A percentile compares a stretch with the other conserved stretches of the same genome.
phyloP scores from a whole-genome alignment of 2,797 vertebrate species.

The Gambusia yucatana region DNA sequence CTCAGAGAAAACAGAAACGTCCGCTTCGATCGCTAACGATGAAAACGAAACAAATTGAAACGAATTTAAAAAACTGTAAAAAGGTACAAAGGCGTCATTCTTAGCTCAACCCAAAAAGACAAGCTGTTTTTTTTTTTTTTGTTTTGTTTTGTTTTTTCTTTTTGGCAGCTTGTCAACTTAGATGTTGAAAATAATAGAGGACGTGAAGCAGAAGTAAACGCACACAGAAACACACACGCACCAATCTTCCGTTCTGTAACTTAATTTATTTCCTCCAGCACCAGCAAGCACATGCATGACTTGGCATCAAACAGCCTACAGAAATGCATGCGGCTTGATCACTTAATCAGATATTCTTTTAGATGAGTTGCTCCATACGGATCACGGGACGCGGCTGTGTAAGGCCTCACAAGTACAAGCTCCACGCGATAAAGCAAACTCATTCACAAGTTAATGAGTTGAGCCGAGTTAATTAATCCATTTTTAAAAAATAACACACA shows the following conservation, averaged over 20 bases:
- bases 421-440: conserved; percentile 45
- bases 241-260: conserved; percentile 23
- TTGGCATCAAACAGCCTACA: conserved; percentile 38
- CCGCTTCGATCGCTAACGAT: not conserved
- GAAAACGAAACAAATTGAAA: not conserved
- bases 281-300: conserved; percentile 20
- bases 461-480: conserved; percentile 49
- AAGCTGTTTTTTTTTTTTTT: not conserved
- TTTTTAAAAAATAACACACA: conserved; percentile 15
- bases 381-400: conserved; percentile 26
- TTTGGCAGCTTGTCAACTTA: conserved; percentile 39
- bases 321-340: conserved; percentile 46
- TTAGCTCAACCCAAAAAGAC: conserved; percentile 13
- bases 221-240: conserved; percentile 23
- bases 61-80: not conserved
- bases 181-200: conserved; percentile 41
- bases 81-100: conserved; percentile 3
- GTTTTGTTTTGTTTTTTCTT: conserved; percentile 1
- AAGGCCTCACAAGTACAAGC: conserved; percentile 14
- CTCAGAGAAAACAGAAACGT: not conserved
- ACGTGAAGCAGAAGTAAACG: conserved; percentile 9
- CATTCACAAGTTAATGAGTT: conserved; percentile 57
- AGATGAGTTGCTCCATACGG: conserved; percentile 41
- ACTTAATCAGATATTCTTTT: conserved; percentile 58
- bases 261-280: conserved; percentile 17